These are phyloP conservation scores for Anthoscopus minutus DNA, from an alignment of 2,113 vertebrate species.

Conservation along the genomic window DNA sequence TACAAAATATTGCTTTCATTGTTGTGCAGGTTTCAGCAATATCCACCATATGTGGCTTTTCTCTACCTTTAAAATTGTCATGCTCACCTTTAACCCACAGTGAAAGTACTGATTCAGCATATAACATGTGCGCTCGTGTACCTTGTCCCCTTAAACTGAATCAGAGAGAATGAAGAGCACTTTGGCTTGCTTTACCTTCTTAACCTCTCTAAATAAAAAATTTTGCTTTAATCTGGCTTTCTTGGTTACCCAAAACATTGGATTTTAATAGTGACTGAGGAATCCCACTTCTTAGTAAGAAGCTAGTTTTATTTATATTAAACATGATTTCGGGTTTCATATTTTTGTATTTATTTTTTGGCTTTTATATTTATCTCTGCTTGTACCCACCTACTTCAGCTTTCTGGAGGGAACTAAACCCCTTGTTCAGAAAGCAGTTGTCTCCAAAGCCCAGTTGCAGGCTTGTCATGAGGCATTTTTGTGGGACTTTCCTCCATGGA, in stretches of 20 bases:
- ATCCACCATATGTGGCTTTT: background rate
- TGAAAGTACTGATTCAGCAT: background rate
- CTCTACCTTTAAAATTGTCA: background rate
- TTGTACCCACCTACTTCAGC: background rate
- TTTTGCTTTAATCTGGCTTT: background rate
- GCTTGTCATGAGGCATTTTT: accelerated
- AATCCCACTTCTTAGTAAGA: background rate
- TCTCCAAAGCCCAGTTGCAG: background rate
- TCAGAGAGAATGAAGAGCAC: background rate
- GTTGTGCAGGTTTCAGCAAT: accelerated
- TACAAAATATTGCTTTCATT: background rate
- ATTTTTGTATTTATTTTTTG: background rate
- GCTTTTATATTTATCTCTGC: background rate
- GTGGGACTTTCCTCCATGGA: background rate
- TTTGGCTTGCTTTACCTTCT: background rate
- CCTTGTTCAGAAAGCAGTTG: background rate
- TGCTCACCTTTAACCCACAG: background rate
- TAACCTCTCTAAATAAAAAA: background rate
- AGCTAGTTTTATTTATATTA: background rate
- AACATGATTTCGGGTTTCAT: accelerated
- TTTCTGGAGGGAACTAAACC: background rate
- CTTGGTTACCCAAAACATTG: background rate
- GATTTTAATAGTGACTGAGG: background rate
- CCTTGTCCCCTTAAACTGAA: background rate
- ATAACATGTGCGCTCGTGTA: background rate